phyloP scores from a whole-genome alignment of 2,113 vertebrate species.

The Malurus cyaneus region DNA sequence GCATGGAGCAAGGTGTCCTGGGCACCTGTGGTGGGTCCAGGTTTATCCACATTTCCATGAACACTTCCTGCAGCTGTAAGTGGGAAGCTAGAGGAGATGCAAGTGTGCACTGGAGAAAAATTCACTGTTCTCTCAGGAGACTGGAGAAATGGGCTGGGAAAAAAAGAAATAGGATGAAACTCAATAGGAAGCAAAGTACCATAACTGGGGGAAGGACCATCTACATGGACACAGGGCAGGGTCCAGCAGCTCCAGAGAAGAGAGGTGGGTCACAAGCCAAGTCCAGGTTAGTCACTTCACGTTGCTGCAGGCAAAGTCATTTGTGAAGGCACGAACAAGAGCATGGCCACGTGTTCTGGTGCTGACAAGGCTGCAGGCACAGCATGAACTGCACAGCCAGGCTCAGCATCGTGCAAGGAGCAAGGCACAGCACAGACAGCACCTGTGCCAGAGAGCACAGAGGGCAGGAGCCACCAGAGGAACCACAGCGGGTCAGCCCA shows the following conservation, averaged over 20 bases:
- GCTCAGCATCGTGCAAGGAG: neutral
- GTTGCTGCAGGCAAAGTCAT: neutral
- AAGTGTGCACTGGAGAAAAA: neutral
- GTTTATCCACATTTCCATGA: neutral
- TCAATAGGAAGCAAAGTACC: neutral
- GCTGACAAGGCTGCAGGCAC: neutral
- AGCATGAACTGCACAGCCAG: neutral
- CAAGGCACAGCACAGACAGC: neutral
- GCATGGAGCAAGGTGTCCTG: neutral
- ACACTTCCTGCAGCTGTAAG: neutral
- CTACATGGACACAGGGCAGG: neutral
- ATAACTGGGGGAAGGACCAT: neutral
- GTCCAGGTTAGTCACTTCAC: neutral
- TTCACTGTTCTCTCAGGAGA: neutral
- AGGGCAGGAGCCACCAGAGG: neutral
- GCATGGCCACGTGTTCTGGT: neutral
- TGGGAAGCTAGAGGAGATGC: slow-evolving; percentile 2
- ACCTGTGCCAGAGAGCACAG: neutral
- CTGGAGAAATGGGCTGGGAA: slow-evolving; percentile 22
- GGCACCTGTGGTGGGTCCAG: neutral
- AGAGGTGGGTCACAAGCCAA: neutral
- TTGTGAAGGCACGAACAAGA: neutral
- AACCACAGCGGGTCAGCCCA: accelerated
- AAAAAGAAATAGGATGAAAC: slow-evolving; percentile 16
- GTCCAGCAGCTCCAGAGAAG: neutral